Evolutionary conservation across 2,113 vertebrate species (phyloP).

Genomic region (Albula goreensis): DNA sequence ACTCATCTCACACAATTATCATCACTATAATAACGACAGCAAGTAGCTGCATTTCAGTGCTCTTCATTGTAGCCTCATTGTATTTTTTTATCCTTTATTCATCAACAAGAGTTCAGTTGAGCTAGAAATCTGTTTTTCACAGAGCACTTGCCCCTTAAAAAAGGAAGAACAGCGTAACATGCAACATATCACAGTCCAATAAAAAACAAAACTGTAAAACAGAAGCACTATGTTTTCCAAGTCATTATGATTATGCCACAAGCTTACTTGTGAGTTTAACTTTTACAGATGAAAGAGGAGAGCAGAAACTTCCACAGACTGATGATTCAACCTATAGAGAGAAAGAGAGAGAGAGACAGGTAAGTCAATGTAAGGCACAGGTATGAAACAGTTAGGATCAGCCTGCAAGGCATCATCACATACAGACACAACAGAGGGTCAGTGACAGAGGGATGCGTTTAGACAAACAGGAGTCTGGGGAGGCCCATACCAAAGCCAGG

Average conservation of each 20-base stretch:
- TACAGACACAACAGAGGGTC: background rate
- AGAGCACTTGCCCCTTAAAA: too few species aligned
- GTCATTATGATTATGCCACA: too few species aligned
- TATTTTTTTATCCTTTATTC: too few species aligned
- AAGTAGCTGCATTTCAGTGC: background rate
- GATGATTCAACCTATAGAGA: slow-evolving; percentile 38
- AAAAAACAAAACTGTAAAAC: too few species aligned
- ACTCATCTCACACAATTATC: too few species aligned
- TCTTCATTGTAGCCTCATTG: too few species aligned
- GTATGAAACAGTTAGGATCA: background rate
- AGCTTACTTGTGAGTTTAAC: slow-evolving; percentile 47
- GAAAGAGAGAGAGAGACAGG: slow-evolving; percentile 11
- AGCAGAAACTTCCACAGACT: slow-evolving; percentile 32
- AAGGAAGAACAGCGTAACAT: too few species aligned
- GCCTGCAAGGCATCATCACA: background rate
- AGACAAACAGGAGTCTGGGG: slow-evolving; percentile 8
- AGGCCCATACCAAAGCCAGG: slow-evolving; percentile 34
- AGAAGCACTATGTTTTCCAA: too few species aligned
- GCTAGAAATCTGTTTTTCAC: too few species aligned
- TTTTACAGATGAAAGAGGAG: slow-evolving; percentile 26
- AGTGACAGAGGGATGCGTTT: background rate
- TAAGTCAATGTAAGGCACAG: background rate
- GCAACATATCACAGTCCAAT: too few species aligned
- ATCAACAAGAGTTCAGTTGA: too few species aligned
- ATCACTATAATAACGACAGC: background rate